These are phyloP conservation scores for Strigamia transsilvanica DNA, from an alignment of 2,888 invertebrate genomes.

Conservation along the genomic window DNA sequence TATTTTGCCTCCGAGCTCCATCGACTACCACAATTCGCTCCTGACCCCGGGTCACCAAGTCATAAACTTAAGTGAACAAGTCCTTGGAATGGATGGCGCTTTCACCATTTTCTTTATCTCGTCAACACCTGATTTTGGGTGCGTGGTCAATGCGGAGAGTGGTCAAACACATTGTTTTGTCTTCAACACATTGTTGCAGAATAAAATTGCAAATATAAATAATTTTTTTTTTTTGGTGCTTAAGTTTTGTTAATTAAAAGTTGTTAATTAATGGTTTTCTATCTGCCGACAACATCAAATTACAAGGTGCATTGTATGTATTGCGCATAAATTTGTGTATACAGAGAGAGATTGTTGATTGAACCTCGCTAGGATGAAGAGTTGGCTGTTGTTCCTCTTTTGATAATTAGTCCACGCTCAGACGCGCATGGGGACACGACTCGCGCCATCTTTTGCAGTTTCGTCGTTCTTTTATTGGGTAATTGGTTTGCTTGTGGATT, in stretches of 20 bases:
- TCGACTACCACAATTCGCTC: neutral
- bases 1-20: neutral
- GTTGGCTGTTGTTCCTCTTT: neutral
- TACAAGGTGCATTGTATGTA: neutral
- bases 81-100: neutral
- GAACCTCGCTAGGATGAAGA: no score
- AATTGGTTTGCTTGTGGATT: constrained; percentile 27
- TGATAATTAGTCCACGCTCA: constrained; percentile 15
- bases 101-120: neutral
- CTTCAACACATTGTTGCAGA: no score
- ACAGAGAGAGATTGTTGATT: no score
- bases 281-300: neutral
- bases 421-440: constrained; percentile 15
- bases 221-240: no score
- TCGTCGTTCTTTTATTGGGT: constrained; percentile 38
- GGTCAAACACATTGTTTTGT: neutral
- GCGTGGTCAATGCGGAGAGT: neutral
- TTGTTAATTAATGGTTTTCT: constrained; percentile 19
- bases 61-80: neutral
- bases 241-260: constrained; percentile 4
- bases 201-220: no score
- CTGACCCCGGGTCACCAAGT: neutral
- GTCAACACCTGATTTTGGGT: neutral
- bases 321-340: no score
- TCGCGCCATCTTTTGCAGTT: constrained; percentile 13